phyloP scores from a whole-genome alignment of 2,888 invertebrate species.

The Lingula anatina region DNA sequence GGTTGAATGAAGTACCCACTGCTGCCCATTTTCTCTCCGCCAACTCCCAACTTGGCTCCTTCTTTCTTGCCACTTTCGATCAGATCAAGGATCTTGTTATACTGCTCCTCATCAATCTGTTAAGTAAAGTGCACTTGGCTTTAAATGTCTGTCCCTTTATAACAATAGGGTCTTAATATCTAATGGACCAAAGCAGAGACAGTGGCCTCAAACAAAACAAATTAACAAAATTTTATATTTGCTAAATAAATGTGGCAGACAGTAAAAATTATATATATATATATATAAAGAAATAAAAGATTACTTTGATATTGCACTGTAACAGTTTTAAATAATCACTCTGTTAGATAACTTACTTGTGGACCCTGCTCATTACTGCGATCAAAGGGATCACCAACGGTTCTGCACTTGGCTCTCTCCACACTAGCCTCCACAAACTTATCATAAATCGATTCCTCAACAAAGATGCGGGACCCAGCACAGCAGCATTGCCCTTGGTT shows the following conservation, averaged over 20 bases:
- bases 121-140: too few species aligned
- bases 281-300: too few species aligned
- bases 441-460: conserved; percentile 85
- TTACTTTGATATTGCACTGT: too few species aligned
- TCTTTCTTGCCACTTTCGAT: conserved; percentile 73
- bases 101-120: conserved; percentile 57
- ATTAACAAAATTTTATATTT: too few species aligned
- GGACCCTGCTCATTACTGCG: conserved; percentile 80
- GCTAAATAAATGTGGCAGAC: too few species aligned
- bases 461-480: conserved; percentile 85
- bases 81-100: conserved; percentile 69
- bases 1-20: conserved; percentile 54
- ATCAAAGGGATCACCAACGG: conserved; percentile 85
- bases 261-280: too few species aligned
- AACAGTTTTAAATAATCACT: too few species aligned
- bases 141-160: too few species aligned
- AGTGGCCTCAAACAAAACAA: too few species aligned
- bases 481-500: conserved; percentile 94
- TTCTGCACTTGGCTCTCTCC: conserved; percentile 71
- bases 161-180: too few species aligned
- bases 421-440: conserved; percentile 76
- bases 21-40: conserved; percentile 58
- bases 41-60: conserved; percentile 73
- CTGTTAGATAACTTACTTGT: conserved; percentile 67
- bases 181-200: too few species aligned